phyloP scores from a whole-genome alignment of 2,113 vertebrate genomes.

The Euleptes europaea region DNA sequence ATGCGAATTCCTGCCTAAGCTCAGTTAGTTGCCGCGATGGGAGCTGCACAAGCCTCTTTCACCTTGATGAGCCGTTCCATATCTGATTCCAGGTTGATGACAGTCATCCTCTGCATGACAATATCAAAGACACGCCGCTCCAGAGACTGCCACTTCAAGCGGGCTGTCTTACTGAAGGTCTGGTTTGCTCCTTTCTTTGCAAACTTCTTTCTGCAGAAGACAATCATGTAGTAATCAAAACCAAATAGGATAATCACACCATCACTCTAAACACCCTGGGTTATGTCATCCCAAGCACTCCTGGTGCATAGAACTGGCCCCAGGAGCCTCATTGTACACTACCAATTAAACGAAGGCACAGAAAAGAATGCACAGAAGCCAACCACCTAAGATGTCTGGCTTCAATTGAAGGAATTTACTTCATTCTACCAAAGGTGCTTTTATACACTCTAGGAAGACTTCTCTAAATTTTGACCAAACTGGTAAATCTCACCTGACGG shows the following conservation, averaged over 20 bases:
- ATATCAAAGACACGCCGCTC: constrained; percentile 91
- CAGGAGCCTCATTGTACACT: not conserved
- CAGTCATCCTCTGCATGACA: constrained; percentile 97
- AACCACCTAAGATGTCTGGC: not conserved
- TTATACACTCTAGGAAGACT: not conserved
- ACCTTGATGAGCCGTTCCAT: constrained; percentile 98
- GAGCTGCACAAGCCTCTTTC: not conserved
- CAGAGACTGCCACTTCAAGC: constrained; percentile 94
- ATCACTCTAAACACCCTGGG: not conserved
- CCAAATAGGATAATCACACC: not conserved
- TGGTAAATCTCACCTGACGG: constrained; percentile 68
- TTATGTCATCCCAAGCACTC: not conserved
- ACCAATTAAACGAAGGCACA: not conserved
- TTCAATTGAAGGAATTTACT: not conserved
- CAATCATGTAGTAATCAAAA: not conserved
- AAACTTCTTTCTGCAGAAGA: constrained; percentile 83
- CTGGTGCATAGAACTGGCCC: not conserved
- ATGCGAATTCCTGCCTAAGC: fast-evolving
- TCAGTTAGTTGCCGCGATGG: fast-evolving
- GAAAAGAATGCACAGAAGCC: not conserved
- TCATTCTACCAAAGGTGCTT: not conserved
- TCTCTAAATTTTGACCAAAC: not conserved
- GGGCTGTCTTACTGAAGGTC: constrained; percentile 87
- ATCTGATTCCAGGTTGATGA: constrained; percentile 91
- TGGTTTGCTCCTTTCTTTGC: constrained; percentile 83